These are phyloP conservation scores for Taxidea taxus DNA, from an alignment of 2,113 vertebrate species.

Conservation along the genomic window DNA sequence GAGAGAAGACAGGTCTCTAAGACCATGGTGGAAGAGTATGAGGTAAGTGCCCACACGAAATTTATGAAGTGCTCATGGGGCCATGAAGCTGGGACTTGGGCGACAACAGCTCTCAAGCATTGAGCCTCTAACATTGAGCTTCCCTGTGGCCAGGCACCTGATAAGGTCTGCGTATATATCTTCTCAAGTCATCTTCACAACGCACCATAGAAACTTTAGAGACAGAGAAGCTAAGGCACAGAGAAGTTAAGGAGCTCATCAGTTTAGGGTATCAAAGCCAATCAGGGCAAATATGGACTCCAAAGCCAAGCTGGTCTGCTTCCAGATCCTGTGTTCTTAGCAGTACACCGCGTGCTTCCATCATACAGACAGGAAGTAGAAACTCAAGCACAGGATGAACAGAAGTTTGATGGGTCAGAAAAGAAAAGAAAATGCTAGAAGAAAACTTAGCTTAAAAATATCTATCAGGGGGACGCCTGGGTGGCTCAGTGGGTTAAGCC, in stretches of 20 bases:
- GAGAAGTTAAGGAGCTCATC: background rate
- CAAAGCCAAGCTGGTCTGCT: background rate
- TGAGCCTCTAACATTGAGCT: background rate
- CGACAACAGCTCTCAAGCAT: background rate
- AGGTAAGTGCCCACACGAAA: background rate
- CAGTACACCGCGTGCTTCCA: accelerated
- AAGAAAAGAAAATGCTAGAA: background rate
- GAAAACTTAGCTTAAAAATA: background rate
- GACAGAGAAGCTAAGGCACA: background rate
- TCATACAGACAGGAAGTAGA: background rate
- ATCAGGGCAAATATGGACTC: background rate
- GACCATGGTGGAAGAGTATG: background rate
- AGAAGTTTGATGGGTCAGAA: background rate
- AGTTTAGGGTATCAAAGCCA: background rate
- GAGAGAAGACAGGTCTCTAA: background rate
- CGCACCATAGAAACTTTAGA: accelerated
- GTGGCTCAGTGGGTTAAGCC: no score
- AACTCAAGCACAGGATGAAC: background rate
- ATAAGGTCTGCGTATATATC: accelerated
- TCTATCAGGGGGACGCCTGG: no score
- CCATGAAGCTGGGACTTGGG: background rate
- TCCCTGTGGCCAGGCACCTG: background rate
- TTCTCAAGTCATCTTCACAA: background rate
- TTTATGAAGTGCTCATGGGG: accelerated
- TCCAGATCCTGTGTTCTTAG: background rate